A percentile compares a stretch with the other conserved stretches of the same genome.
phyloP scores from a whole-genome alignment of 2,888 invertebrate species.

The Nasonovia ribisnigri region DNA sequence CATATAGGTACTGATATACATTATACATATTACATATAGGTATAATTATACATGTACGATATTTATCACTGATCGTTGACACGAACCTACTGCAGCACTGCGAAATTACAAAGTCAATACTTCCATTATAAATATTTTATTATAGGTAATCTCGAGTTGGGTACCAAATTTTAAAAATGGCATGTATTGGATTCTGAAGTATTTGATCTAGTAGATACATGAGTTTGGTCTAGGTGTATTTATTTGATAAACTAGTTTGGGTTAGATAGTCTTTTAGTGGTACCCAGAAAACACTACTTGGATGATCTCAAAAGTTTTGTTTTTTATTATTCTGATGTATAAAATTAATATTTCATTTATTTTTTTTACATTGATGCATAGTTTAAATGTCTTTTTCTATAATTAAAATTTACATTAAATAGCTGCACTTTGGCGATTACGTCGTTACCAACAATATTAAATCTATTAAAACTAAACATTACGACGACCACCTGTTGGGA shows the following conservation, averaged over 20 bases:
- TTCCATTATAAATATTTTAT: neutral
- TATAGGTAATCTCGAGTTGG: neutral
- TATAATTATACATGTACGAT: neutral
- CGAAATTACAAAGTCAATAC: conserved; percentile 19
- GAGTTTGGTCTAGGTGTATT: neutral
- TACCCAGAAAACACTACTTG: neutral
- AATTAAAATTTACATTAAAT: neutral
- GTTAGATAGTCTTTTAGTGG: neutral
- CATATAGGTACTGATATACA: neutral
- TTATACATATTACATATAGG: neutral
- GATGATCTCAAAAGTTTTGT: neutral
- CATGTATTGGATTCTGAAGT: no score
- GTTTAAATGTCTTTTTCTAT: no score
- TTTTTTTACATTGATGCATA: neutral
- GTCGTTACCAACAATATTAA: neutral
- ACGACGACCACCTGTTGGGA: neutral
- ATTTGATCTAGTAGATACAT: no score
- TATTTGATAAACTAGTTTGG: neutral
- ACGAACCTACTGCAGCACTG: neutral
- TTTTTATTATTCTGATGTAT: neutral
- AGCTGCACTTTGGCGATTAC: neutral
- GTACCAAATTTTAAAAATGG: neutral
- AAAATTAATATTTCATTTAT: neutral
- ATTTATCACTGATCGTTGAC: neutral
- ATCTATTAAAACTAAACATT: neutral